These are phyloP conservation scores for Seriola aureovittata DNA, from an alignment of 2,113 vertebrate genomes.

Conservation along the genomic window DNA sequence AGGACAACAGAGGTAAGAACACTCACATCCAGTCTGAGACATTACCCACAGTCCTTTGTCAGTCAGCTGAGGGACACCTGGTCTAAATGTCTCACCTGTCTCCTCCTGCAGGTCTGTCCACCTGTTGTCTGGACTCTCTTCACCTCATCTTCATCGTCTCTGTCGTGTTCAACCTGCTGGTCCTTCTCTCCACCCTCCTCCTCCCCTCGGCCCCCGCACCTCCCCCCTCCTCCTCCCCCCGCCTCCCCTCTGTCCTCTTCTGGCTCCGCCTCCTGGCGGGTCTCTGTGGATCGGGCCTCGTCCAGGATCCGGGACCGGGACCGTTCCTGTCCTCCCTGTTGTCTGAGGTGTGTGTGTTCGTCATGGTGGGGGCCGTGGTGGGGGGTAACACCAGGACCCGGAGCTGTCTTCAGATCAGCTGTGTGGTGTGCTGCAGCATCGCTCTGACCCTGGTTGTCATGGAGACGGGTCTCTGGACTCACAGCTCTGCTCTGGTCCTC, in stretches of 20 bases:
- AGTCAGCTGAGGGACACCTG: too few species aligned
- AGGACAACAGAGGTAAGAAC: too few species aligned
- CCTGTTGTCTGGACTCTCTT: neutral
- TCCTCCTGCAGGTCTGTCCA: neutral
- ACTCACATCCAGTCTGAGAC: too few species aligned
- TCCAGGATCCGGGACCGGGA: neutral
- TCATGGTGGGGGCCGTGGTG: too few species aligned
- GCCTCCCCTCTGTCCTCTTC: neutral
- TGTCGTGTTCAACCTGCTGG: neutral
- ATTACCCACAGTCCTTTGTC: too few species aligned
- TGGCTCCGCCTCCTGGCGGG: neutral
- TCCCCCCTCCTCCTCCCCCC: too few species aligned
- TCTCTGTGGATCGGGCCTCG: neutral
- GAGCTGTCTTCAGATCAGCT: too few species aligned
- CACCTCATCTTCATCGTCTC: neutral
- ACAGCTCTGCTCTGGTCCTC: neutral
- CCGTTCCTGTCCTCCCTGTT: too few species aligned
- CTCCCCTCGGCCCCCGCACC: constrained; percentile 7
- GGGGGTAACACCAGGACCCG: too few species aligned
- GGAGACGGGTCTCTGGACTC: neutral
- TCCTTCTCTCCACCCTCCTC: neutral
- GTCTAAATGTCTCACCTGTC: too few species aligned
- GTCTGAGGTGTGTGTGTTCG: too few species aligned
- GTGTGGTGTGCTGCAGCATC: too few species aligned
- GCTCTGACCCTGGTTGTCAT: neutral